phyloP scores from a whole-genome alignment of 2,888 invertebrate genomes.

The Lasioglossum lativentre region DNA sequence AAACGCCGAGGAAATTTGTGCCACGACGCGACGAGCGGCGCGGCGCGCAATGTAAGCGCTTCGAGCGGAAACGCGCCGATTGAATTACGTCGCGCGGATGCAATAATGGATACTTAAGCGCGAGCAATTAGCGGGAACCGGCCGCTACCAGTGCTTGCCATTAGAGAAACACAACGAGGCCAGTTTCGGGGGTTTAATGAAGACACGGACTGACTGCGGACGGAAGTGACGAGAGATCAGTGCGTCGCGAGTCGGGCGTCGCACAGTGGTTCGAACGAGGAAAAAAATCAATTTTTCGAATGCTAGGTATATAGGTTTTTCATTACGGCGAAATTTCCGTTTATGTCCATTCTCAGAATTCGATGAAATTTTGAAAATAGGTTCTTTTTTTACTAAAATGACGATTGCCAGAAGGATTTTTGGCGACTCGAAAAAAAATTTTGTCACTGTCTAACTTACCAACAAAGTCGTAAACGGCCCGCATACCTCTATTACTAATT shows the following conservation, averaged over 20 bases:
- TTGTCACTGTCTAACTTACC: too few relatives aligned
- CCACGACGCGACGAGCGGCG: constrained; percentile 9
- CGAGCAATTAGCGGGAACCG: constrained; percentile 50
- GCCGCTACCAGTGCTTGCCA: constrained; percentile 31
- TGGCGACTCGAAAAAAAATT: too few relatives aligned
- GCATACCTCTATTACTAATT: too few relatives aligned
- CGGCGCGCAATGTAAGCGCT: constrained; percentile 43
- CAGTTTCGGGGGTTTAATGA: constrained; percentile 37
- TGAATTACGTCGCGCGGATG: constrained; percentile 56
- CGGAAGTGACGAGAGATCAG: constrained; percentile 7
- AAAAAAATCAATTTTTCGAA: too few relatives aligned
- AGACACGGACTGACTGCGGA: constrained; percentile 8
- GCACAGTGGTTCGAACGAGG: too few relatives aligned
- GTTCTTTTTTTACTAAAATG: too few relatives aligned
- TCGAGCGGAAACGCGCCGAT: constrained; percentile 57
- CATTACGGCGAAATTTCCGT: too few relatives aligned
- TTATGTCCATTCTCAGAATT: too few relatives aligned
- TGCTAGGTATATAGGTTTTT: too few relatives aligned
- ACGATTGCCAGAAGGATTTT: too few relatives aligned
- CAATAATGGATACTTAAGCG: constrained; percentile 58
- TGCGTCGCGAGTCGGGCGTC: not conserved
- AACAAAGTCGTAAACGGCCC: too few relatives aligned
- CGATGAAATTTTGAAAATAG: too few relatives aligned
- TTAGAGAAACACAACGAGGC: constrained; percentile 44
- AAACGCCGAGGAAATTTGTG: constrained; percentile 52